Percentiles rank a stretch among this genome's conserved stretches.
These are phyloP conservation scores for Thecocarcelia acutangulata DNA, from an alignment of 2,888 invertebrate genomes.

Conservation along the genomic window DNA sequence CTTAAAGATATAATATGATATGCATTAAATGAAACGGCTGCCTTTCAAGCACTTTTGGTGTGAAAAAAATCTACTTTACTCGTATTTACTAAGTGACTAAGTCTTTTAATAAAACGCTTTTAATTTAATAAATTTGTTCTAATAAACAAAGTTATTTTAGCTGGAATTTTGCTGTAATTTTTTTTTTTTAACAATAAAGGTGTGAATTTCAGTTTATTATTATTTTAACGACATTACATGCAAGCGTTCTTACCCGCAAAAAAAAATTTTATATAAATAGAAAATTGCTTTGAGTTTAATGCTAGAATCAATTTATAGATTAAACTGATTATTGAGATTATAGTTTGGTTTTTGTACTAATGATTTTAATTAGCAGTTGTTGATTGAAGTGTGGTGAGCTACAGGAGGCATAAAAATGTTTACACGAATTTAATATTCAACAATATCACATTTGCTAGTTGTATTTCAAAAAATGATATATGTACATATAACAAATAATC, in stretches of 20 bases:
- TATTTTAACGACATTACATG: slow-evolving; percentile 43
- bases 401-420: not conserved
- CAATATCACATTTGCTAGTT: no score
- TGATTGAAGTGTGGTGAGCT: not conserved
- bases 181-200: slow-evolving; percentile 34
- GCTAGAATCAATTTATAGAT: slow-evolving; percentile 31
- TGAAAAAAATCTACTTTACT: slow-evolving; percentile 2
- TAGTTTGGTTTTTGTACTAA: slow-evolving; percentile 1
- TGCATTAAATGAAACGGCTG: slow-evolving; percentile 40
- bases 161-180: slow-evolving; percentile 56
- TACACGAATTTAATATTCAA: no score
- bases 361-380: not conserved
- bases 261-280: not conserved
- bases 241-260: not conserved
- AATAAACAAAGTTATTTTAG: slow-evolving; percentile 22
- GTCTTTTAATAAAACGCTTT: slow-evolving; percentile 9
- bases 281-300: slow-evolving; percentile 7
- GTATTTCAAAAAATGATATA: no score
- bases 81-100: not conserved
- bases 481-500: no score
- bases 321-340: slow-evolving; percentile 45
- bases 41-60: not conserved
- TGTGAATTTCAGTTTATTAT: slow-evolving; percentile 52
- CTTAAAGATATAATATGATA: not conserved
- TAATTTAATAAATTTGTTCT: slow-evolving; percentile 32